phyloP scores from a whole-genome alignment of 2,113 vertebrate genomes.

The Cacatua alba region DNA sequence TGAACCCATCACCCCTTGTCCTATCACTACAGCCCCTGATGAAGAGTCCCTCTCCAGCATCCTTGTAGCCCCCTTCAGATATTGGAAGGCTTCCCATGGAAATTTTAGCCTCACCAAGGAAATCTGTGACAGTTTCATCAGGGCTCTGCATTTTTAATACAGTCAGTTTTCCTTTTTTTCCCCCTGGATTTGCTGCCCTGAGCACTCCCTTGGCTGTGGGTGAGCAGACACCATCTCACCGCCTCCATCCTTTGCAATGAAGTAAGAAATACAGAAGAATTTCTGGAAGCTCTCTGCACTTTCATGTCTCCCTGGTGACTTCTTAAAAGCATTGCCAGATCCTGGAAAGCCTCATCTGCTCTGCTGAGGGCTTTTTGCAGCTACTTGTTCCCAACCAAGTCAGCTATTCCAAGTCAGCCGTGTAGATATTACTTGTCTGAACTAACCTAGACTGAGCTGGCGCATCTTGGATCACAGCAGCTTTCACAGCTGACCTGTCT shows the following conservation, averaged over 20 bases:
- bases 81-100: background rate
- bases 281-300: background rate
- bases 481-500: background rate
- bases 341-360: background rate
- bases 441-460: background rate
- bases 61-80: background rate
- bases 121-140: background rate
- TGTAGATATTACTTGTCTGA: background rate
- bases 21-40: background rate
- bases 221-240: accelerated
- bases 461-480: background rate
- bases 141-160: background rate
- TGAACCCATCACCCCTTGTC: background rate
- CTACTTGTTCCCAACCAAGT: background rate
- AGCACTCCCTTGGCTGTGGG: background rate
- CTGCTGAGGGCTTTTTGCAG: background rate
- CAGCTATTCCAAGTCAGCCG: background rate
- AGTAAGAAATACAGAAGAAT: background rate
- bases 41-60: background rate
- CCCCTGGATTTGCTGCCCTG: background rate
- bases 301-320: background rate
- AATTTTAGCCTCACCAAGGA: background rate
- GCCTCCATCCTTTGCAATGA: background rate
- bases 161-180: background rate
- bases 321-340: background rate